Conservation (phyloP, 2,113 vertebrate genomes). For the Albula goreensis region DNA sequence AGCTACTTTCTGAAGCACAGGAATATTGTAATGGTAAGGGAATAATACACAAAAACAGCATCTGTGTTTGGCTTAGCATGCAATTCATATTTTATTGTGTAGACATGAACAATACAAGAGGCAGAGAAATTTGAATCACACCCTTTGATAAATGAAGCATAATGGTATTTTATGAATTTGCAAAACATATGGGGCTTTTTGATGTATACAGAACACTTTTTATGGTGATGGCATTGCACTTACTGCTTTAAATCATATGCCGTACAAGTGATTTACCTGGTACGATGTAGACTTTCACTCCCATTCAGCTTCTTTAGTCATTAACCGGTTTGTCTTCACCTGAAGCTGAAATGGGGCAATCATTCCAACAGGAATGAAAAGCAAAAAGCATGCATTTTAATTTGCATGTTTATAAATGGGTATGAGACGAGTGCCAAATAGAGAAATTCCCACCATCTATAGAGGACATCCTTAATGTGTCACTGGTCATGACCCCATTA, state of each 20-base stretch:
- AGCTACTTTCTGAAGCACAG: neutral
- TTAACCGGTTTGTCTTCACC: neutral
- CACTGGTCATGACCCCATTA: neutral
- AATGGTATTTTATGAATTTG: neutral
- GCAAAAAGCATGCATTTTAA: neutral
- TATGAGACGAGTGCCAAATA: neutral
- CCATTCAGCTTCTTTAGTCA: neutral
- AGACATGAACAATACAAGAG: neutral
- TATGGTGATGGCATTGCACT: neutral
- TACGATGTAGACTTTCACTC: neutral
- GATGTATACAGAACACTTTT: neutral
- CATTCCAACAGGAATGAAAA: neutral
- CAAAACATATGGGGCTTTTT: neutral
- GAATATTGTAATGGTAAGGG: neutral
- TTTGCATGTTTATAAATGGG: neutral
- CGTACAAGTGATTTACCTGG: neutral
- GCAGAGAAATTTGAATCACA: neutral
- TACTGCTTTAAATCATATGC: neutral
- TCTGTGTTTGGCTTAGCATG: neutral
- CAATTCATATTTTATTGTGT: neutral
- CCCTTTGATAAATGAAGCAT: too few species aligned
- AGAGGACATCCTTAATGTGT: neutral
- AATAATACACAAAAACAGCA: neutral
- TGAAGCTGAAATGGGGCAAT: neutral
- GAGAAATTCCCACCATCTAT: neutral